Percentiles rank a stretch among this genome's conserved stretches.
Evolutionary conservation across 2,888 invertebrate species (phyloP).

Genomic region (Leuctra nigra): DNA sequence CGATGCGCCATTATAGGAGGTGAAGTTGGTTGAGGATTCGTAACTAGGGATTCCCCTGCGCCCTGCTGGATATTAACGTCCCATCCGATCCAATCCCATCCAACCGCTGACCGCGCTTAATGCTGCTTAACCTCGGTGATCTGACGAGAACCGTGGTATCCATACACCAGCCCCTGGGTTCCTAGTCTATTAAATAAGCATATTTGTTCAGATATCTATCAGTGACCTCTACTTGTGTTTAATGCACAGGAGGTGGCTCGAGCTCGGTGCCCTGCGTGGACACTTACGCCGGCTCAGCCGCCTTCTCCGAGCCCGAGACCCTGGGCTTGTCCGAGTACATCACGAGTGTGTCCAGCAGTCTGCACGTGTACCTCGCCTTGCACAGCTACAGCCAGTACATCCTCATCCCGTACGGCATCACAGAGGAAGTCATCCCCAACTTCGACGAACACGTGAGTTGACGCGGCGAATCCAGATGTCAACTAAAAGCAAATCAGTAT

Average conservation of each 20-base stretch:
- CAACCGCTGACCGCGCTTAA: too few relatives aligned
- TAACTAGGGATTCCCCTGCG: too few relatives aligned
- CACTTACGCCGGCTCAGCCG: slow-evolving; percentile 50
- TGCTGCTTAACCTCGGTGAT: too few relatives aligned
- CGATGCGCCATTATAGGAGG: too few relatives aligned
- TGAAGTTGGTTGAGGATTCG: too few relatives aligned
- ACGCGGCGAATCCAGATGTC: too few relatives aligned
- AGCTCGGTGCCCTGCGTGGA: slow-evolving; percentile 36
- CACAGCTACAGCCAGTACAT: slow-evolving; percentile 69
- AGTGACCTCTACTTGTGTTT: neutral
- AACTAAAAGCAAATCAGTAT: too few relatives aligned
- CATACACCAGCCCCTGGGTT: too few relatives aligned
- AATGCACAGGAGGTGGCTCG: slow-evolving; percentile 45
- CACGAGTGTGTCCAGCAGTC: slow-evolving; percentile 41
- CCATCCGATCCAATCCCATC: too few relatives aligned
- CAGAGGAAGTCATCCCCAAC: slow-evolving; percentile 49
- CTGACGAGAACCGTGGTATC: too few relatives aligned
- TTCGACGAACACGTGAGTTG: slow-evolving; percentile 49
- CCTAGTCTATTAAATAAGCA: neutral
- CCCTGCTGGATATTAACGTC: too few relatives aligned
- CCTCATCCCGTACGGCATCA: slow-evolving; percentile 63
- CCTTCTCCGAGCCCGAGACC: slow-evolving; percentile 64
- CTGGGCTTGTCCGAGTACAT: slow-evolving; percentile 50
- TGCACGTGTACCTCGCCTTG: slow-evolving; percentile 60
- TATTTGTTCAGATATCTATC: too few relatives aligned